Conservation (phyloP, 2,888 invertebrate species). For the Drosophila limbata region DNA sequence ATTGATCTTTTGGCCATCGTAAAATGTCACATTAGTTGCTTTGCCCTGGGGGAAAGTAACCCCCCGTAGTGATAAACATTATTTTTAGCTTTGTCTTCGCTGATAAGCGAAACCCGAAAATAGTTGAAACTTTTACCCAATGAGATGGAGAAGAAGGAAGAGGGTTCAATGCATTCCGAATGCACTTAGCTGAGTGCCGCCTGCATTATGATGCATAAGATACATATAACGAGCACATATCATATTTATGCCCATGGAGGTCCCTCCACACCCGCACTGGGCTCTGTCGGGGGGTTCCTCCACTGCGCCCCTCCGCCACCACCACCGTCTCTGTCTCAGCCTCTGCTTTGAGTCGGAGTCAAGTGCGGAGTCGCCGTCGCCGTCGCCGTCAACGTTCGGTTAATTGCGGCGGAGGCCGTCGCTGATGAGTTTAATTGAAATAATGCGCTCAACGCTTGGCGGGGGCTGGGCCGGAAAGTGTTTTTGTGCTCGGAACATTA, state of each 20-base stretch:
- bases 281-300: constrained; percentile 34
- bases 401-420: constrained; percentile 73
- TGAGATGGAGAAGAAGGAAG: not conserved
- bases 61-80: constrained; percentile 40
- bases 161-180: constrained; percentile 46
- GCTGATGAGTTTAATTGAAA: constrained; percentile 81
- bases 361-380: constrained; percentile 63
- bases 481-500: constrained; percentile 64
- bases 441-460: constrained; percentile 67
- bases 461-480: constrained; percentile 51
- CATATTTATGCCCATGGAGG: constrained; percentile 56
- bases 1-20: constrained; percentile 36
- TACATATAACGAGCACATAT: constrained; percentile 60
- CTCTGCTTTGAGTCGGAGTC: constrained; percentile 56
- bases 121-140: constrained; percentile 29
- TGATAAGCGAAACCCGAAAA: constrained; percentile 51
- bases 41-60: not conserved
- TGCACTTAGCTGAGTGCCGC: constrained; percentile 74
- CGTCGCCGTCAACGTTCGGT: constrained; percentile 58
- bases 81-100: constrained; percentile 48
- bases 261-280: constrained; percentile 62
- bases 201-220: constrained; percentile 51
- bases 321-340: not conserved
- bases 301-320: not conserved
- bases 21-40: constrained; percentile 30